Base-by-base conservation (phyloP, 2,797 vertebrate genomes). In the Pachyuromys duprasi region DNA sequence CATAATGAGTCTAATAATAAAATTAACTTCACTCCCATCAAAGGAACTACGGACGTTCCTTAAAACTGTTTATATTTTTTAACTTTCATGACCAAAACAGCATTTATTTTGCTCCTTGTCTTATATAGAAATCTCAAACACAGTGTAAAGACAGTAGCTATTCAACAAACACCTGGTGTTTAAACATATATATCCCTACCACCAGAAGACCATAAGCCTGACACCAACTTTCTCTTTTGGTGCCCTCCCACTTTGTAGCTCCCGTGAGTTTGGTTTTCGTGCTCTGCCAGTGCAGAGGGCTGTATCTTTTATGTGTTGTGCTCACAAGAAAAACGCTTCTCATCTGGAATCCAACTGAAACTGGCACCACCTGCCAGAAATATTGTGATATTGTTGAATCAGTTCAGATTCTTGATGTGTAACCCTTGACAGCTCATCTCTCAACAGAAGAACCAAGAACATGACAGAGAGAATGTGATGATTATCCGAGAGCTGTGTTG, bases 31-130 rank as follows among this genome's bases (percentile, higher is more conserved):
- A 67, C 24, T 84, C 70, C n/a, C 86, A 45, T 88, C 78, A 60
- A 81, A 93, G 60, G 26, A 96, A 49, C 60, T 63, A 72, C 36
- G 81, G 42, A 45, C 94, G 94, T 53, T 31, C 22, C 39, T 95
- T 78, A 72, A 63, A 18, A 60, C 15, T 33, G 6, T 45, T 93
- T 84, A 20, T 3, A 28, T 76, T 81, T 93, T 28, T 83, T 24
- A 49, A 42, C 24, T 8, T 79, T 80, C 70, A 5, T 65, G 8
- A 67, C 63, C 2, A 4, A 8, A 22, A 26, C 0, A 74, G 28
- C 5, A 28, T 87, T 84, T 93, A 9, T 84, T 79, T 80, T 70
- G 14, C 57, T 67, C 22, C 28, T 26, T 45, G 8, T 45, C 42
- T n/a, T 28, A 33, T 39, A 1, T 20, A 93, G 33, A 76, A 63